A percentile compares a stretch with the other conserved stretches of the same genome.
Evolutionary conservation across 2,888 invertebrate species (phyloP).

Genomic region (Drosophila paramelanica): DNA sequence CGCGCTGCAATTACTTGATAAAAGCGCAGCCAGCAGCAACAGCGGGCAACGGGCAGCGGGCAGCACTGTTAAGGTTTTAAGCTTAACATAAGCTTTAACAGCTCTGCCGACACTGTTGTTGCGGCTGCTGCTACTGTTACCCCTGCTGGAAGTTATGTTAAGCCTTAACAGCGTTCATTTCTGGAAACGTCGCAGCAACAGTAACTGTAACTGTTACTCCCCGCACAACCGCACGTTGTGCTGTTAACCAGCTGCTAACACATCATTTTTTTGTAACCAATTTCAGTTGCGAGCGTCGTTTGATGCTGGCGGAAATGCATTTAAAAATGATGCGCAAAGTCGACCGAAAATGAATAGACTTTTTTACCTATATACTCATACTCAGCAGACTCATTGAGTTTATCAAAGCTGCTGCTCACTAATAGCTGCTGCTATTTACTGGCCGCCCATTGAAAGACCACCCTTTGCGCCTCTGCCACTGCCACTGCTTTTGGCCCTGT

Average conservation of each 20-base stretch:
- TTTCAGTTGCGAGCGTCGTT: conserved; percentile 52
- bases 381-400: conserved; percentile 15
- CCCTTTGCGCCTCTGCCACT: conserved; percentile 31
- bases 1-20: conserved; percentile 7
- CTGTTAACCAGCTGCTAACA: conserved; percentile 10
- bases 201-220: conserved; percentile 2
- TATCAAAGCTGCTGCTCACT: conserved; percentile 6
- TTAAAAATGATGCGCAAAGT: conserved; percentile 65
- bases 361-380: conserved; percentile 28
- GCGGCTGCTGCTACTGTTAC: conserved; percentile 31
- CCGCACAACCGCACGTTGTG: conserved; percentile 2
- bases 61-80: conserved; percentile 3
- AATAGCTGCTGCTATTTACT: neutral
- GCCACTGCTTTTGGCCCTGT: neutral
- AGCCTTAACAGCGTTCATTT: conserved; percentile 63
- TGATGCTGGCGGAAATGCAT: conserved; percentile 60
- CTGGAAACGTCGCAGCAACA: conserved; percentile 28
- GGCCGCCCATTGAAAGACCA: conserved; percentile 21
- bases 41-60: neutral
- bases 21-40: conserved; percentile 12
- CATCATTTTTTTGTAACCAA: conserved; percentile 18
- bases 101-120: neutral
- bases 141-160: conserved; percentile 54
- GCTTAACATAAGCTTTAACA: conserved; percentile 17
- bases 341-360: conserved; percentile 51